phyloP scores from a whole-genome alignment of 37 sponge, comb jelly and placozoan species.

The Ephydatia muelleri region DNA sequence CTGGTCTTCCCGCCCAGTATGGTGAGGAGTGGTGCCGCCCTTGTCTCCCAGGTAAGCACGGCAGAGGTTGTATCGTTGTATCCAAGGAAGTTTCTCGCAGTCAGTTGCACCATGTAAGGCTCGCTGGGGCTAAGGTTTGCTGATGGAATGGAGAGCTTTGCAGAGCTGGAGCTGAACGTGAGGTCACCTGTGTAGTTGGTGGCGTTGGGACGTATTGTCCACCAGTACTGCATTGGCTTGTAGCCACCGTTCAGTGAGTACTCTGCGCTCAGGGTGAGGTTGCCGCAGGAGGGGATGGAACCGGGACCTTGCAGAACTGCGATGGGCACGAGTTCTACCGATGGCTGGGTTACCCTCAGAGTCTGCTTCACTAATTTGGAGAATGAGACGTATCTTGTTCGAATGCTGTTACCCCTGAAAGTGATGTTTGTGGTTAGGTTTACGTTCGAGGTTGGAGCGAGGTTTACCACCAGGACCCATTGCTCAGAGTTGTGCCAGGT shows the following conservation, averaged over 20 bases:
- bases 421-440: not conserved
- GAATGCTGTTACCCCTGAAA: constrained; percentile 8
- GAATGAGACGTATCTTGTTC: constrained; percentile 44
- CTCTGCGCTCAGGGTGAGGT: constrained; percentile 28
- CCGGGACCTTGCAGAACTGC: constrained; percentile 33
- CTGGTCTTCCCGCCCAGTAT: constrained; percentile 22
- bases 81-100: constrained; percentile 52
- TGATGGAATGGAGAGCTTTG: constrained; percentile 9
- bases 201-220: constrained; percentile 30
- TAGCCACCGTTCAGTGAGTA: constrained; percentile 47
- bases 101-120: constrained; percentile 30
- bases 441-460: constrained; percentile 17
- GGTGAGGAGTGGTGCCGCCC: not conserved
- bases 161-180: not conserved
- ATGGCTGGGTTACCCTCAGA: not conserved
- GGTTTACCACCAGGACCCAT: constrained; percentile 33
- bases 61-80: not conserved
- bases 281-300: constrained; percentile 40
- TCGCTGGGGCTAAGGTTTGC: not conserved
- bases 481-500: constrained; percentile 68
- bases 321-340: constrained; percentile 9
- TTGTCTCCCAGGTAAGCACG: not conserved
- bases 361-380: constrained; percentile 38
- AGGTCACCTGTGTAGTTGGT: not conserved
- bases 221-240: constrained; percentile 33